Evolutionary conservation across 2,888 invertebrate species (phyloP), one percentile per base, ranked within the genome.

Genomic region (Apoda limacodes): DNA sequence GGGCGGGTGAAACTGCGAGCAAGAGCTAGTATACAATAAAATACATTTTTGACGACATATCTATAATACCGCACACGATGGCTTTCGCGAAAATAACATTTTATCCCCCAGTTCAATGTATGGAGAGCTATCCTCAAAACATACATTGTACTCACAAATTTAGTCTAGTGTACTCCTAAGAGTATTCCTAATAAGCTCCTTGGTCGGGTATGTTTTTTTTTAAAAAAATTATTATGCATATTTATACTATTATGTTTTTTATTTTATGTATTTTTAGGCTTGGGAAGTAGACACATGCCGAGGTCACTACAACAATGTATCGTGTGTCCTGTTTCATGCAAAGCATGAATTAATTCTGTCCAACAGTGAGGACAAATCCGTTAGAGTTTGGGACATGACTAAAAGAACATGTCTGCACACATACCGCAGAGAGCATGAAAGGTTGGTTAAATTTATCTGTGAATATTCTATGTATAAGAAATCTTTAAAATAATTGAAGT

Each of bases 261-360:
- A 17, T 17, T 17, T 7, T 6, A 17, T 24, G 24, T 14, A 6
- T 28, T 31, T 30, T 1, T 47, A 90, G 83, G 98, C 98, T 0
- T 98, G 98, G 98, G 98, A 99, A 64, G 95, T 99, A 23, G 99
- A 99, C 72, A 96, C 98, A 0, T 99, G 98, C 52, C 88, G 99
- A n/a, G 99, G 99, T 0, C 99, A 99, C 66, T 99, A 98, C 83
- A 97, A 98, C 83, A 99, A 99, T 68, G 98, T 99, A 2, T 98
- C 98, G 0, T 98, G 98, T 59, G 96, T 93, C 0, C 72, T 97
- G 24, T 99, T 99, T 80, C 98, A 99, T 75, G 98, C 99, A 1
- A 85, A 96, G 10, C 95, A 98, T 65, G 99, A 99, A 59, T 82
- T 98, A 15, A 94, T 99, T 39, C 80, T 99, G 24, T 96, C 96